Base-by-base conservation (phyloP, 2,113 vertebrate species). In the Mirza zaza region DNA sequence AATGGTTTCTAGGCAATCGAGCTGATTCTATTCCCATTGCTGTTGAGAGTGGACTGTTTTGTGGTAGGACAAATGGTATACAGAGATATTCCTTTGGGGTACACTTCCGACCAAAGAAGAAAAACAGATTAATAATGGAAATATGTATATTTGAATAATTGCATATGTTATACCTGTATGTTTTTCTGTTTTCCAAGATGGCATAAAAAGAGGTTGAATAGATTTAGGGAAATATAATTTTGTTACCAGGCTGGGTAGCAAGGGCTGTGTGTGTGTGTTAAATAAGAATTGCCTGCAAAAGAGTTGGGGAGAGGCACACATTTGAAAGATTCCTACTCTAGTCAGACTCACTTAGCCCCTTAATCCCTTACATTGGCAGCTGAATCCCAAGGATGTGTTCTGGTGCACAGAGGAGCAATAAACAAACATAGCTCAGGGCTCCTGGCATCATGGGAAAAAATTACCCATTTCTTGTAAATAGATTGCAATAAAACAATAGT, bases 301-400 rank as follows among this genome's bases (percentile, higher is more conserved):
- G 94, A 97, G 91, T 89, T 98, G 88, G 96, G 96, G 84, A 65
- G 90, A 98, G 95, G 91, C 97, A 93, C 88, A 86, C 92, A 98
- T 98, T 95, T 98, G 98, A 98, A 98, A 98, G 98, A 98, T 98
- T 98, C 97, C 95, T 97, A 71, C 96, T 96, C 97, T 88, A 98
- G 98, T 98, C 98, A 98, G 98, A 98, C 96, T 98, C 50, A 94
- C 97, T 98, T 98, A 98, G 98, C 94, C 96, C 98, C 97, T 98
- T 98, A 98, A 99, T 98, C 98, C 98, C 96, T 98, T 98, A 98
- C 98, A 97, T 63, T 97, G 98, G 98, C 98, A 98, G 98, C 10
- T 91, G 97, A 98, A 97, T 98, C 98, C 96, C 91, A 97, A 97
- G 97, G 98, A 98, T 90, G 67, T 96, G 89, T 98, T 98, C 97